These are phyloP conservation scores for Emys orbicularis DNA, from an alignment of 2,797 vertebrate genomes.

Conservation along the genomic window DNA sequence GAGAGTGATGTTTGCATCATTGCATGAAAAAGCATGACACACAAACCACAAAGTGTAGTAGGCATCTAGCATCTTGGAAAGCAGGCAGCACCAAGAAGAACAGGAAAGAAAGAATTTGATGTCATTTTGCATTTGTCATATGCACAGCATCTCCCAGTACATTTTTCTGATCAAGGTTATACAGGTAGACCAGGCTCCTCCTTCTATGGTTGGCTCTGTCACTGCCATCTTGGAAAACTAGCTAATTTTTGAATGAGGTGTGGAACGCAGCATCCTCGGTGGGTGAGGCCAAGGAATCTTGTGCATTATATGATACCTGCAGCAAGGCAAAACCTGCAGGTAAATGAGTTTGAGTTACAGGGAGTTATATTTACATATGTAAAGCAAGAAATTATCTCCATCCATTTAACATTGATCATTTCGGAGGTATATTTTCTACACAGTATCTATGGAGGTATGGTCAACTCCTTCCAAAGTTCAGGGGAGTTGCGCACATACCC, in stretches of 20 bases:
- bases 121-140: neutral
- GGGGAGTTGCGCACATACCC: neutral
- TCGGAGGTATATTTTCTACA: neutral
- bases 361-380: neutral
- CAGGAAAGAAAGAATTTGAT: neutral
- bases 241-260: neutral
- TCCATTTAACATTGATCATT: neutral
- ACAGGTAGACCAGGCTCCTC: neutral
- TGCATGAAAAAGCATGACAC: neutral
- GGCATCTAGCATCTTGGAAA: neutral
- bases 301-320: neutral
- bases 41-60: neutral
- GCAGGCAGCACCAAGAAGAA: neutral
- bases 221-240: neutral
- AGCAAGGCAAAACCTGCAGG: neutral
- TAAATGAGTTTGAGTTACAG: neutral
- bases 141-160: neutral
- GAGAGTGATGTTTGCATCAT: neutral
- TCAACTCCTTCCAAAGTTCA: neutral
- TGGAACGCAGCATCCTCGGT: neutral
- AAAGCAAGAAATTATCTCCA: neutral
- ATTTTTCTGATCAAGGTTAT: neutral
- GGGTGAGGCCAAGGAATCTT: neutral
- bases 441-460: neutral
- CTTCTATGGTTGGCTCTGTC: neutral